Percentiles rank a stretch among this genome's conserved stretches.
phyloP scores from a whole-genome alignment of 2,113 vertebrate species.

The Gallinago jamesoni region DNA sequence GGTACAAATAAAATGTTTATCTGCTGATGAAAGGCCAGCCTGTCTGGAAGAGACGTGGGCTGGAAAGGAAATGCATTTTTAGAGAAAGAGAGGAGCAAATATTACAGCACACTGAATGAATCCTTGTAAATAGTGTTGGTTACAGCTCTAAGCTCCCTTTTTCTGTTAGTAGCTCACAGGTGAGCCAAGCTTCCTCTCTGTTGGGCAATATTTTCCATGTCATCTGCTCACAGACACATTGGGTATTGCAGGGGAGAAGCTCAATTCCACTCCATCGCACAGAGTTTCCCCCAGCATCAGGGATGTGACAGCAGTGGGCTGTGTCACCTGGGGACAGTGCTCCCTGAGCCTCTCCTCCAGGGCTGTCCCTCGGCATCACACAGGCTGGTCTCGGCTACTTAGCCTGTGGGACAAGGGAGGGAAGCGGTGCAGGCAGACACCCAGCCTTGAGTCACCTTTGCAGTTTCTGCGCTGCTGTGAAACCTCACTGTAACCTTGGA shows the following conservation, averaged over 20 bases:
- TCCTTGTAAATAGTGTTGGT: not conserved
- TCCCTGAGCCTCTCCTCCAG: not conserved
- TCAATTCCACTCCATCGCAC: not conserved
- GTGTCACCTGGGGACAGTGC: accelerated
- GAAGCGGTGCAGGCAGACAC: not conserved
- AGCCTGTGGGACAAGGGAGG: not conserved
- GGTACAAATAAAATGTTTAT: slow-evolving; percentile 43
- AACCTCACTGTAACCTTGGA: not conserved
- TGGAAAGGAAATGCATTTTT: slow-evolving; percentile 47
- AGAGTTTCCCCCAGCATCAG: not conserved
- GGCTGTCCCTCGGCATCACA: accelerated
- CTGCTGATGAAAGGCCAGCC: slow-evolving; percentile 57
- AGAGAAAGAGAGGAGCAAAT: slow-evolving; percentile 22
- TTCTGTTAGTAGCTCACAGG: slow-evolving; percentile 1
- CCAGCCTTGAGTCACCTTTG: not conserved
- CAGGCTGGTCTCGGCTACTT: not conserved
- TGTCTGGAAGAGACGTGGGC: not conserved
- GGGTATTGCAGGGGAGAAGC: not conserved
- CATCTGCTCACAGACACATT: not conserved
- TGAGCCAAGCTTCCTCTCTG: not conserved
- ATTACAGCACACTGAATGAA: not conserved
- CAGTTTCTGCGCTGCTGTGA: not conserved
- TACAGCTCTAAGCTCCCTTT: not conserved
- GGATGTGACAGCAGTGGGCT: accelerated
- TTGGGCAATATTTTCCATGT: not conserved